Conservation (phyloP, 2,113 vertebrate genomes). For the Glareola pratincola region DNA sequence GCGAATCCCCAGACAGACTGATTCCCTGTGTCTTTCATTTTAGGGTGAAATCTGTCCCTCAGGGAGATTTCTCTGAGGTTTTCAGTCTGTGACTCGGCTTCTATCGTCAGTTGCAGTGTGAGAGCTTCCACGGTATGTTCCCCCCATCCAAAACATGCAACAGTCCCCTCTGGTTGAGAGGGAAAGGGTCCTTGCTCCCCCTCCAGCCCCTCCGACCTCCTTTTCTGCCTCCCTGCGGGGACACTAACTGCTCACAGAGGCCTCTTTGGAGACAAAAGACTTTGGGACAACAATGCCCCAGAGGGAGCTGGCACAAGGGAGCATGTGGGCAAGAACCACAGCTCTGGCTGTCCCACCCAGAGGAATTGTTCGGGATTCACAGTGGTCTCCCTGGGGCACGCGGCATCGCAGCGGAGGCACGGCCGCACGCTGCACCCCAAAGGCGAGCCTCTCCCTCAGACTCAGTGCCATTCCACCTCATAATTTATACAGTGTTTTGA, state of each 20-base stretch:
- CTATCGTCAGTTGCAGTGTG: background rate
- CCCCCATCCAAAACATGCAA: background rate
- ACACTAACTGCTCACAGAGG: background rate
- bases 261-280: background rate
- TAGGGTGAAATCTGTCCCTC: background rate
- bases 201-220: background rate
- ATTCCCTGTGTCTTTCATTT: background rate
- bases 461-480: background rate
- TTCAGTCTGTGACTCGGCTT: accelerated
- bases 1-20: background rate
- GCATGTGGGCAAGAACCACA: accelerated
- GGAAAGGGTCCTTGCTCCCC: background rate
- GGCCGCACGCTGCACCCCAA: accelerated
- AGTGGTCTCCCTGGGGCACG: background rate
- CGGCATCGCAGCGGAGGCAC: accelerated
- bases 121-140: background rate
- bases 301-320: background rate
- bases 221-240: background rate
- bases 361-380: background rate
- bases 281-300: background rate
- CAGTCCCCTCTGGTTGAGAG: background rate
- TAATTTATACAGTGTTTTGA: background rate
- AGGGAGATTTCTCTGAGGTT: background rate
- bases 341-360: background rate
- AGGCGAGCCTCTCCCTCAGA: background rate